Evolutionary conservation across 2,113 vertebrate genomes (phyloP).

Genomic region (Larimichthys crocea): DNA sequence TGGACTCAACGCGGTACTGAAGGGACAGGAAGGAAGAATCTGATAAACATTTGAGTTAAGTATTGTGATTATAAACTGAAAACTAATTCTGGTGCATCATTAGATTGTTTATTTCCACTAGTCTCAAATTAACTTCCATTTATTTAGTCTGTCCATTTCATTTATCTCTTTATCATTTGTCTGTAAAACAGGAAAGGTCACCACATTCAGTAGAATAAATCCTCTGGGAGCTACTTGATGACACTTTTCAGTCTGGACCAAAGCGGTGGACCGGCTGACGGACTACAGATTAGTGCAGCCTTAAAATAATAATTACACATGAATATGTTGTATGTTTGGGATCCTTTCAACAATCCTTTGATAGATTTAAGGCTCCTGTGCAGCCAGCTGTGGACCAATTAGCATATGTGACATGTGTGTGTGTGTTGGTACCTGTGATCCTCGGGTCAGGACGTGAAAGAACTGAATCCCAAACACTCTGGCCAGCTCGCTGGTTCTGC

Average conservation of each 20-base stretch:
- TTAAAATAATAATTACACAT: too few relatives aligned
- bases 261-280: too few relatives aligned
- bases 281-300: too few relatives aligned
- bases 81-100: neutral
- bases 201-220: too few relatives aligned
- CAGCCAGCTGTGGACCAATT: neutral
- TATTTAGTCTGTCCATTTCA: too few relatives aligned
- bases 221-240: too few relatives aligned
- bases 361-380: neutral
- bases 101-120: too few relatives aligned
- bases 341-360: neutral
- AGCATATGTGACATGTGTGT: neutral
- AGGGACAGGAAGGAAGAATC: neutral
- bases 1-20: slow-evolving; percentile 98
- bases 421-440: slow-evolving; percentile 84
- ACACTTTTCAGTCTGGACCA: too few relatives aligned
- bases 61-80: neutral
- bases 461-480: slow-evolving; percentile 98
- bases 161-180: too few relatives aligned
- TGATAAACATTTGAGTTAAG: neutral
- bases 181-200: too few relatives aligned
- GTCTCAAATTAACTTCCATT: too few relatives aligned
- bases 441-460: slow-evolving; percentile 95
- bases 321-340: neutral
- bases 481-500: slow-evolving; percentile 97